Conservation (phyloP, 2,797 vertebrate species). For the Limnodromus scolopaceus region DNA sequence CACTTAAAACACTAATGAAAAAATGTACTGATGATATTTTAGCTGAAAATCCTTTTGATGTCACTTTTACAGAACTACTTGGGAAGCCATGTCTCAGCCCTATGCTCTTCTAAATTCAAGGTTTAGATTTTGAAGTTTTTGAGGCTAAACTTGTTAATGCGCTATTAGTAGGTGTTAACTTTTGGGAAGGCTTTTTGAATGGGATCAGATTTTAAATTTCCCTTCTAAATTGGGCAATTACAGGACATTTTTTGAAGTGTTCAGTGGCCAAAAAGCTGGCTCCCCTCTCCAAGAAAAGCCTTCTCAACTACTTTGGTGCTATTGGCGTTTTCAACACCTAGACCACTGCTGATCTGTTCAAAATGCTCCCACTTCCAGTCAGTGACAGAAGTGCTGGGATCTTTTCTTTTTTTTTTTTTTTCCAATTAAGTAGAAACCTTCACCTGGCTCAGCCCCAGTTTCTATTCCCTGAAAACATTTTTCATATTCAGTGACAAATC, state of each 20-base stretch:
- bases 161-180: neutral
- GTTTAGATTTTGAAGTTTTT: neutral
- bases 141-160: neutral
- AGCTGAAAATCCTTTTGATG: neutral
- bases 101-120: neutral
- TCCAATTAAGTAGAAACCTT: constrained; percentile 27
- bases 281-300: neutral
- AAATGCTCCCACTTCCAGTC: constrained; percentile 16
- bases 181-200: neutral
- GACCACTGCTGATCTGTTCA: neutral
- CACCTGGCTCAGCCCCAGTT: constrained; percentile 51
- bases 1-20: neutral
- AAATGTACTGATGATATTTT: neutral
- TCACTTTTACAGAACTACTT: neutral
- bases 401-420: neutral
- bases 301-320: neutral
- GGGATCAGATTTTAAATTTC: neutral
- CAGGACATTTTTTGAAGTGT: neutral
- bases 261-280: neutral
- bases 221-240: neutral
- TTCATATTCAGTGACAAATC: constrained; percentile 39
- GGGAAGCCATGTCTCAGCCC: neutral
- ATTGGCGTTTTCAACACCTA: neutral
- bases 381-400: constrained; percentile 12
- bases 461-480: constrained; percentile 49